phyloP scores from a whole-genome alignment of 2,888 invertebrate genomes.

The Mesoligia furuncula region DNA sequence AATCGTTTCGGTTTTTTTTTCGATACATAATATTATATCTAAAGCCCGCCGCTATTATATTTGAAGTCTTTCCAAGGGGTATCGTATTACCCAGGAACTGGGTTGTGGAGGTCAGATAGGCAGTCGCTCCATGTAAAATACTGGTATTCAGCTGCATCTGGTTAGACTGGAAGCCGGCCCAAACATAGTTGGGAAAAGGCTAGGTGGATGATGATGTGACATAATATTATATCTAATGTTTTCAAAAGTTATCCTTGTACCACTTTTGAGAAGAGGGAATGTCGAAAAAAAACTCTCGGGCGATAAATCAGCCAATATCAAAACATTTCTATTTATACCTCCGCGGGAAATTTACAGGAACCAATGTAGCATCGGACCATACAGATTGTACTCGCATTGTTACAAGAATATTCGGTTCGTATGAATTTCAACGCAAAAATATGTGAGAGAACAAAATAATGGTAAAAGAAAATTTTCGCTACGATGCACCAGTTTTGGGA shows the following conservation, averaged over 20 bases:
- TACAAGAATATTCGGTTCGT: slow-evolving; percentile 16
- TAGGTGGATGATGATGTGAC: no score
- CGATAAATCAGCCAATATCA: not conserved
- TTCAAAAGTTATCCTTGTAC: not conserved
- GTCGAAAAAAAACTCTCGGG: not conserved
- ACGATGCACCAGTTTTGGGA: not conserved
- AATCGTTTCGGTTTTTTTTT: not conserved
- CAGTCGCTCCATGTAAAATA: no score
- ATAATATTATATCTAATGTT: not conserved
- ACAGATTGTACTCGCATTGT: slow-evolving; percentile 1
- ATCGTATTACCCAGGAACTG: no score
- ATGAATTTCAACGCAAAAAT: slow-evolving; percentile 1
- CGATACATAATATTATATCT: no score
- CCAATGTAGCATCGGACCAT: not conserved
- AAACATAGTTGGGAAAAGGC: no score
- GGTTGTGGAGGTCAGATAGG: no score
- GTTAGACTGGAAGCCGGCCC: no score
- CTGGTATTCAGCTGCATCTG: no score
- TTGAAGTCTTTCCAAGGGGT: no score
- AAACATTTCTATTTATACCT: not conserved
- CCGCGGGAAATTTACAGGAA: not conserved
- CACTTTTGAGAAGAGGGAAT: not conserved
- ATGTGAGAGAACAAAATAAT: no score
- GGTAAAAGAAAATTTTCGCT: no score
- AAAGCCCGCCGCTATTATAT: no score